Percentiles rank a stretch among this genome's conserved stretches.
Conservation (phyloP, 2,888 invertebrate species). For the Scaptomyza tumidula region DNA sequence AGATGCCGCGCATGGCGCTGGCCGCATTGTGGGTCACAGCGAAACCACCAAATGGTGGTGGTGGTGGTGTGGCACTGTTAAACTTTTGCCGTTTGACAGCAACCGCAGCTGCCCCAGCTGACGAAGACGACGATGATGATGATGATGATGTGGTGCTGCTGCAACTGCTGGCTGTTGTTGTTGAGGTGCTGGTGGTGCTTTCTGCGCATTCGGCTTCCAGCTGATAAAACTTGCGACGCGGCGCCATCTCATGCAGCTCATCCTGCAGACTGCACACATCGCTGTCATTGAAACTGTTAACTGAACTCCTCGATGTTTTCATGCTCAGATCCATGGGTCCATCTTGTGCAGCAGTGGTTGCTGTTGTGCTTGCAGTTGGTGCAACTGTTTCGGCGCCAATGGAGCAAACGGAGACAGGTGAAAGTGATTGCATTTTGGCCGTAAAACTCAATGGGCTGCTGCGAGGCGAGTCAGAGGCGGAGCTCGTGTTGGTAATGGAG, state of each 20-base stretch:
- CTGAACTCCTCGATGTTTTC: conserved; percentile 85
- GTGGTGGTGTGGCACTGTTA: conserved; percentile 47
- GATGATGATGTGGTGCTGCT: conserved; percentile 24
- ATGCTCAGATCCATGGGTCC: conserved; percentile 93
- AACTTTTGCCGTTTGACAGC: conserved; percentile 78
- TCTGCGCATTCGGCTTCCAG: conserved; percentile 66
- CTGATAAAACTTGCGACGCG: conserved; percentile 79
- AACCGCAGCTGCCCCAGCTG: conserved; percentile 30
- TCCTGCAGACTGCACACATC: conserved; percentile 71
- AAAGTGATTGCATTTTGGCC: conserved; percentile 81
- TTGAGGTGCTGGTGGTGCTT: conserved; percentile 29
- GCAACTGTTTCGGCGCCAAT: conserved; percentile 68
- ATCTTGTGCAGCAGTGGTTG: conserved; percentile 86
- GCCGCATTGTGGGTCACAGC: conserved; percentile 75
- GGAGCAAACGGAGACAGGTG: conserved; percentile 82
- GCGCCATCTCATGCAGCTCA: conserved; percentile 63
- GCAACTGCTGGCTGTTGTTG: conserved; percentile 24
- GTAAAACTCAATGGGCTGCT: conserved; percentile 73
- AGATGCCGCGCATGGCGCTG: conserved; percentile 80
- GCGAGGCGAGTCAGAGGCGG: conserved; percentile 37
- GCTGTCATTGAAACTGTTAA: conserved; percentile 78
- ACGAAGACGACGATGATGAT: conserved; percentile 51
- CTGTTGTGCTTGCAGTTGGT: conserved; percentile 9
- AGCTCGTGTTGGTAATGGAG: conserved; percentile 23
- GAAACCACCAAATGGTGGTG: conserved; percentile 62